phyloP scores from a whole-genome alignment of 2,113 vertebrate species.

The Malaclemys terrapin region DNA sequence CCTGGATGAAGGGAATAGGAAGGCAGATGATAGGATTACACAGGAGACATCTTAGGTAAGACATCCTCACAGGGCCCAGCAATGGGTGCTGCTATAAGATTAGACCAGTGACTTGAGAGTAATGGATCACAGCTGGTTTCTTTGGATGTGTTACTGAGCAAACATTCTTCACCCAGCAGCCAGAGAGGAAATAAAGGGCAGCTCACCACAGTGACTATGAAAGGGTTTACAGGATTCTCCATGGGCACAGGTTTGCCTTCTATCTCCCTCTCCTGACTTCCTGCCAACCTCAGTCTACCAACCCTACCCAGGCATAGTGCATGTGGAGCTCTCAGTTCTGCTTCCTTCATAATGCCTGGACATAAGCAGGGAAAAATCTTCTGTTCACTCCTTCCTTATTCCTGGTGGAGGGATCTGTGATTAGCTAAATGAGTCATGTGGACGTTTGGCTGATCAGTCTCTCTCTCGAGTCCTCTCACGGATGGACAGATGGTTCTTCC shows the following conservation, averaged over 20 bases:
- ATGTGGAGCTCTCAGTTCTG: background rate
- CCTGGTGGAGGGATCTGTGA: constrained; percentile 37
- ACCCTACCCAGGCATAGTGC: background rate
- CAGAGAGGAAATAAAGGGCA: background rate
- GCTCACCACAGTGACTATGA: background rate
- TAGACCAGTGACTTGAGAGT: background rate
- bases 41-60: background rate
- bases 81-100: background rate
- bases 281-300: background rate
- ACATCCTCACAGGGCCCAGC: background rate
- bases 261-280: background rate
- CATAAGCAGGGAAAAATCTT: constrained; percentile 10
- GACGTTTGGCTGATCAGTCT: background rate
- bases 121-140: background rate
- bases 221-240: background rate
- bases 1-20: background rate
- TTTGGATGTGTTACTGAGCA: background rate
- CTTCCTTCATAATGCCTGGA: background rate
- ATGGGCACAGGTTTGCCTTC: background rate
- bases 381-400: constrained; percentile 1
- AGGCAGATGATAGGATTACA: background rate
- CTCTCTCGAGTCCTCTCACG: background rate
- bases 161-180: background rate
- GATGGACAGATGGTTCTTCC: background rate
- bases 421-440: constrained; percentile 41